Evolutionary conservation across 2,113 vertebrate species (phyloP).

Genomic region (Corythoichthys intestinalis): DNA sequence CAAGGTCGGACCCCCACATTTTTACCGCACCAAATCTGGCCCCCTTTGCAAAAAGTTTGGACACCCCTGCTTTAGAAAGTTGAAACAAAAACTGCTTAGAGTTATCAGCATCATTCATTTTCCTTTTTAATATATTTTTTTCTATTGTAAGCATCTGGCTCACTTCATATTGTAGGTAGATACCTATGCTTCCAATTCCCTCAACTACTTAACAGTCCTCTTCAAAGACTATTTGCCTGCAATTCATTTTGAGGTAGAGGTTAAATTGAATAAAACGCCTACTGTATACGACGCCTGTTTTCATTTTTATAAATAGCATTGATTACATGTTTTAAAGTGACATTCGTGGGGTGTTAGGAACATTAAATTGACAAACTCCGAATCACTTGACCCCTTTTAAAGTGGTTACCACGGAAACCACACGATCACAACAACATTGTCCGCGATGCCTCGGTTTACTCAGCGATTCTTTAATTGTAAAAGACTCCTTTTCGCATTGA

Average conservation of each 20-base stretch:
- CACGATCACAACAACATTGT: slow-evolving; percentile 8
- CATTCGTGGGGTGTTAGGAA: slow-evolving; percentile 2
- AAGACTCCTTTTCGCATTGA: neutral
- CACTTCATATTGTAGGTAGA: slow-evolving; percentile 32
- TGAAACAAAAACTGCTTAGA: neutral
- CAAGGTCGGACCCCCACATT: too few relatives aligned
- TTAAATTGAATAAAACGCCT: slow-evolving; percentile 8
- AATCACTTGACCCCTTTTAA: slow-evolving; percentile 19
- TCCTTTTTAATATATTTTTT: slow-evolving; percentile 26
- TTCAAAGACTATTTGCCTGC: slow-evolving; percentile 3
- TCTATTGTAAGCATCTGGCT: slow-evolving; percentile 5
- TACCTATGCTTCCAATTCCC: slow-evolving; percentile 27
- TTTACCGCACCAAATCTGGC: too few relatives aligned
- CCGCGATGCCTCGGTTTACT: slow-evolving; percentile 17
- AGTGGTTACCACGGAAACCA: neutral
- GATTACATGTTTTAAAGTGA: neutral
- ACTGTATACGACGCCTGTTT: slow-evolving; percentile 1
- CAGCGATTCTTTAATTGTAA: slow-evolving; percentile 13
- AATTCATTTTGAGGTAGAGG: slow-evolving; percentile 7
- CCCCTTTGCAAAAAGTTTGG: too few relatives aligned
- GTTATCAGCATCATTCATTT: slow-evolving; percentile 7
- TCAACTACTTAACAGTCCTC: slow-evolving; percentile 24
- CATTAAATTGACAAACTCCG: slow-evolving; percentile 11
- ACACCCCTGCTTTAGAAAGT: too few relatives aligned
- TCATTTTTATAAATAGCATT: slow-evolving; percentile 9